These are phyloP conservation scores for Marmota monax DNA, from an alignment of 2,113 vertebrate species.

Conservation along the genomic window DNA sequence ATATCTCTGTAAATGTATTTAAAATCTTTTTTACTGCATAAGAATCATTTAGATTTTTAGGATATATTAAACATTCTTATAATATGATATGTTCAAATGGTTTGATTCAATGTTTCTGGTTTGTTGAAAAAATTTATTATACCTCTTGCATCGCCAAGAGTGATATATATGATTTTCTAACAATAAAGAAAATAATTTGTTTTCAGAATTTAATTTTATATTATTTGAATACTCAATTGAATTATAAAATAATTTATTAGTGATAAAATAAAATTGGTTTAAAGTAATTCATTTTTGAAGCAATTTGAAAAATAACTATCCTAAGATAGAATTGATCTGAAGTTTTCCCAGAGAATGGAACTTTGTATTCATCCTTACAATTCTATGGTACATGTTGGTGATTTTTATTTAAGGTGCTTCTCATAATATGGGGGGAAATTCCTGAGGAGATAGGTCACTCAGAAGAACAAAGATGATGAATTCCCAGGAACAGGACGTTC, in stretches of 20 bases:
- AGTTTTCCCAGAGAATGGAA: neutral
- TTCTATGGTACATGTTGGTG: conserved; percentile 23
- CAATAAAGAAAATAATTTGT: neutral
- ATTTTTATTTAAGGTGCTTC: conserved; percentile 58
- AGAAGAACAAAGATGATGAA: conserved; percentile 32
- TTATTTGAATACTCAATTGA: neutral
- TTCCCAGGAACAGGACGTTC: conserved; percentile 43
- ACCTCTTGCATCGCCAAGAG: neutral
- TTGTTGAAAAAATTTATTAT: neutral
- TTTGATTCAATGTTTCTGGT: neutral
- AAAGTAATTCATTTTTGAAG: conserved; percentile 45
- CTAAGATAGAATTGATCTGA: neutral
- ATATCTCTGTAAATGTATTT: neutral
- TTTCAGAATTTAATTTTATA: neutral
- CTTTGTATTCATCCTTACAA: conserved; percentile 40
- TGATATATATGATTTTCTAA: neutral
- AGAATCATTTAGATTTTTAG: neutral
- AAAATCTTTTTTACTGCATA: neutral
- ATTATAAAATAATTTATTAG: neutral
- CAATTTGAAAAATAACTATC: neutral
- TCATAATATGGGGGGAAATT: conserved; percentile 71
- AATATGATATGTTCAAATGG: neutral
- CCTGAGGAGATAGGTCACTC: conserved; percentile 61
- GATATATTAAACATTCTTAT: neutral
- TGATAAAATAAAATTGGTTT: neutral